phyloP scores from a whole-genome alignment of 2,113 vertebrate species.

The Rissa tridactyla region DNA sequence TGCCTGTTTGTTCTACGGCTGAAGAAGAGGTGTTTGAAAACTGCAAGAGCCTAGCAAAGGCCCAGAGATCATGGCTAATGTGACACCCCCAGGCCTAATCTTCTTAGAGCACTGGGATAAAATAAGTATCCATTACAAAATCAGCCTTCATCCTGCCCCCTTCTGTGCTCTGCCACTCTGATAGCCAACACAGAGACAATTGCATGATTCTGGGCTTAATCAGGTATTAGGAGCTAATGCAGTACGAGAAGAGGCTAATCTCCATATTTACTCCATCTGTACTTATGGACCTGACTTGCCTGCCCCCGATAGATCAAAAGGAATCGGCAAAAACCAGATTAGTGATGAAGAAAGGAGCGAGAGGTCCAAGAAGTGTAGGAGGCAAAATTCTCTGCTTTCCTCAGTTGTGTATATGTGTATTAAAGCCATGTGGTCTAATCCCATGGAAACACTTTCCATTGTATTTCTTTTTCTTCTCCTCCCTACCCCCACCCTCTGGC shows the following conservation, averaged over 20 bases:
- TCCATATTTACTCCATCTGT: slow-evolving; percentile 97
- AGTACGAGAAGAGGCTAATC: slow-evolving; percentile 92
- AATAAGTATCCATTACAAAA: slow-evolving; percentile 98
- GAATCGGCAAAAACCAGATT: slow-evolving; percentile 92
- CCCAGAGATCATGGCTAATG: slow-evolving; percentile 95
- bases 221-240: slow-evolving; percentile 96
- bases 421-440: slow-evolving; percentile 73
- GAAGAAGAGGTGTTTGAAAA: slow-evolving; percentile 85
- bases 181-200: slow-evolving; percentile 92
- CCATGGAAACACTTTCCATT: slow-evolving; percentile 54
- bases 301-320: slow-evolving; percentile 91
- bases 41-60: slow-evolving; percentile 84
- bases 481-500: background rate
- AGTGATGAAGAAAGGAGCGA: slow-evolving; percentile 76
- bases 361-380: slow-evolving; percentile 71
- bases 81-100: slow-evolving; percentile 98
- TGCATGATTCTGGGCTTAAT: slow-evolving; percentile 91
- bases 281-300: slow-evolving; percentile 84
- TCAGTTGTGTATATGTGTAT: slow-evolving; percentile 67
- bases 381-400: slow-evolving; percentile 77
- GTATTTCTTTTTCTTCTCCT: slow-evolving; percentile 44
- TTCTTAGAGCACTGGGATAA: slow-evolving; percentile 97
- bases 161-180: slow-evolving; percentile 84
- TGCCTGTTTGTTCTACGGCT: slow-evolving; percentile 84
- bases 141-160: slow-evolving; percentile 91